phyloP scores from a whole-genome alignment of 2,797 vertebrate species.

The Eutrigla gurnardus region DNA sequence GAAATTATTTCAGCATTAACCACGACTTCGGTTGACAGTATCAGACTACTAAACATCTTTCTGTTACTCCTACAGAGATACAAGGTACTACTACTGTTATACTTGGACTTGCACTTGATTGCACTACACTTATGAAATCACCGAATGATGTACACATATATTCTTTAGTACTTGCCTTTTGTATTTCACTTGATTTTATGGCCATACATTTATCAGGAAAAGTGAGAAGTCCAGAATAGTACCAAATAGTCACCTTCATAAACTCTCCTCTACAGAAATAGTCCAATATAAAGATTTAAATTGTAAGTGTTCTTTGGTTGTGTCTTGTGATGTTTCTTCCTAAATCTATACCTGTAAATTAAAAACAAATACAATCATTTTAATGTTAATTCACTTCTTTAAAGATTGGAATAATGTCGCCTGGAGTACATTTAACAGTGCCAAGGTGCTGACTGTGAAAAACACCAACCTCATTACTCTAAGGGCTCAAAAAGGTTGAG shows the following conservation, averaged over 20 bases:
- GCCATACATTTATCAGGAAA: conserved; percentile 1
- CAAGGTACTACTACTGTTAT: not conserved
- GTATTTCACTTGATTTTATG: conserved; percentile 2
- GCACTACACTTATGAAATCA: not conserved
- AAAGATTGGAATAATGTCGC: no score
- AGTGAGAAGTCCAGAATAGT: not conserved
- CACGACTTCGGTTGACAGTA: conserved; percentile 9
- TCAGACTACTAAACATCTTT: conserved; percentile 22
- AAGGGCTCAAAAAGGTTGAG: no score
- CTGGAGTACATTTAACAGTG: no score
- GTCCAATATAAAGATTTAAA: not conserved
- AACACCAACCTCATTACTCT: no score
- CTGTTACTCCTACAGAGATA: not conserved
- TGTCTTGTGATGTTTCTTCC: not conserved
- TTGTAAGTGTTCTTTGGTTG: not conserved
- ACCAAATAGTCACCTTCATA: not conserved
- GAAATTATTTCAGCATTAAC: conserved; percentile 29
- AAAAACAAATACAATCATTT: not conserved
- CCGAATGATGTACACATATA: conserved; percentile 15
- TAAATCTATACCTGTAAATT: not conserved
- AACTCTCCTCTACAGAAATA: not conserved
- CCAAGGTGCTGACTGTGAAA: no score
- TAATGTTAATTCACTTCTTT: not conserved
- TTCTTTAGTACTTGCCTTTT: conserved; percentile 1
- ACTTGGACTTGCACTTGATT: conserved; percentile 14